Evolutionary conservation across 2,888 invertebrate genomes (phyloP), one percentile per base, ranked within the genome.

Genomic region (Tetheella fluctuosa): DNA sequence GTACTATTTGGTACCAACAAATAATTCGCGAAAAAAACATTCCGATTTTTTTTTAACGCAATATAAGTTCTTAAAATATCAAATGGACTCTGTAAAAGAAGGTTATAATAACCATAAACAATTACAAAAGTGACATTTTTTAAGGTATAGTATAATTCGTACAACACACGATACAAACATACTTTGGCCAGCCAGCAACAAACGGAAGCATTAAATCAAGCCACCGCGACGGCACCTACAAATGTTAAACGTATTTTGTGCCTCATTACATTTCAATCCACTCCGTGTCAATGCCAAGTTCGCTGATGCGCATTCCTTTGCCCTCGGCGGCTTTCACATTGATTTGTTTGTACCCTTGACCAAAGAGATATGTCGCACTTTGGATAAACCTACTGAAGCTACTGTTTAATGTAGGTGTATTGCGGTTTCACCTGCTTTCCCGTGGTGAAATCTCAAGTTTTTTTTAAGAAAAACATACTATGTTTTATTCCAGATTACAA

Each of bases 271-370:
- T 79, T 81, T 79, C 85, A 80, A 88, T 90, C 81, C 85, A 88
- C 85, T 90, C 80, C 80, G 79, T 80, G 65, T 81, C 90, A 90
- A 89, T 89, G 89, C 88, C 89, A 91, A 89, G 89, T 89, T 90
- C 89, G 83, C 64, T 63, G 55, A 48, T 48, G 48, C 57, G 58
- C 61, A 57, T 60, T 63, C 58, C 60, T 58, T 58, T 62, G 68
- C 61, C 62, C 59, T 59, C 59, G n/a, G 57, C 60, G 64, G 84
- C 88, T 89, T 77, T 90, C 81, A 78, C 69, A 62, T 72, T 89
- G 88, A 91, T 91, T 88, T 88, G 86, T 85, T 88, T 83, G 78
- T 79, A 83, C 80, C 83, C 84, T 85, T 84, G 81, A 81, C 80
- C 80, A 79, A 74, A 77, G 61, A 70, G 64, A 65, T 63, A 62